Evolutionary conservation across 64 coral and sea anemone genomes (phyloP), one percentile per base, ranked within the genome.

Genomic region (Platygyra sinensis): DNA sequence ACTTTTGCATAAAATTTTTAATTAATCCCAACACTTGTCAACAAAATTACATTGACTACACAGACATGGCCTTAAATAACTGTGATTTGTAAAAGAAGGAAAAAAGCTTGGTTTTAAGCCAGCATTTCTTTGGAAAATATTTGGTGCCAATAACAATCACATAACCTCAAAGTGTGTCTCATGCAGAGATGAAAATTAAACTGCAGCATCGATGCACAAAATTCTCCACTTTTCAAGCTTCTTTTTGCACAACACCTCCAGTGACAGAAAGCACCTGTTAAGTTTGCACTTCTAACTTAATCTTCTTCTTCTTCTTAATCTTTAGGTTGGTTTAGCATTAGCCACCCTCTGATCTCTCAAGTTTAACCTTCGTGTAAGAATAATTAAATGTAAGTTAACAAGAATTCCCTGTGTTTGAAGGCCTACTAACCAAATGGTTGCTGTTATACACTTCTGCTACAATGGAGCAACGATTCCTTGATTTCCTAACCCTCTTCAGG

Each of bases 121-220:
- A 79, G 24, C 49, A 54, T 28, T 30, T 55, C 76, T 79, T 85
- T 29, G 22, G 50, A 85, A 72, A 49, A 51, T n/a, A 49, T 71
- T 71, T 71, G 22, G 22, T 24, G 32, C 30, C 38, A n/a, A 46
- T 39, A 31, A 83, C 63, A 39, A 83, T 83, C 62, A 24, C 7
- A n/a, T 65, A 67, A 64, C 61, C 80, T 83, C 80, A 83, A 83
- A 83, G 32, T 46, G n/a, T n/a, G 63, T 61, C 60, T 83, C 81
- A 85, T 63, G 60, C 81, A 85, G 81, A 72, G 81, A 49, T 17
- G 0, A 22, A 85, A 72, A 85, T 85, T 85, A 46, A 72, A 72
- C 62, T 71, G 62, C 38, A 72, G 14, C 4, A 69, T 61, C 3
- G 27, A n/a, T 25, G 20, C 62, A 72, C 36, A 39, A 28, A n/a